Evolutionary conservation across 2,113 vertebrate species (phyloP).

Genomic region (Esox niger): DNA sequence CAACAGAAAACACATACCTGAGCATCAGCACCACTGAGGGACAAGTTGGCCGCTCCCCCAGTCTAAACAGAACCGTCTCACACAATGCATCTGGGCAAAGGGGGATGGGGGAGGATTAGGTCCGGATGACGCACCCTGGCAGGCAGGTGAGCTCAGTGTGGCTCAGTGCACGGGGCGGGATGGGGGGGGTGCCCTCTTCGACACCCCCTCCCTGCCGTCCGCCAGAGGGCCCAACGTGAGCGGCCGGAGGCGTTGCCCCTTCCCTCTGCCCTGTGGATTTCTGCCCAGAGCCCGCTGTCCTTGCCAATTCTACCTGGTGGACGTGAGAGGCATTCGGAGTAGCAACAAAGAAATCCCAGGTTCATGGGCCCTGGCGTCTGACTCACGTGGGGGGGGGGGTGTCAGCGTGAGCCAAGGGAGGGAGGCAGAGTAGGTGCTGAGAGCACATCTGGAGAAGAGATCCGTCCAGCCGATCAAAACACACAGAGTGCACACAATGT

Average conservation of each 20-base stretch:
- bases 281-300: conserved; percentile 26
- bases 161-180: not conserved
- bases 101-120: conserved; percentile 33
- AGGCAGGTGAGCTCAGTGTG: conserved; percentile 37
- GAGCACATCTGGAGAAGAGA: conserved; percentile 31
- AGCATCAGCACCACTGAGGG: not conserved
- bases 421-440: conserved; percentile 13
- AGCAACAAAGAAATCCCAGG: not conserved
- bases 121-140: conserved; percentile 44
- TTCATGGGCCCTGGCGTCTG: not conserved
- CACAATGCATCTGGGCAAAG: conserved; percentile 11
- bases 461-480: not conserved
- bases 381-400: not conserved
- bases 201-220: conserved; percentile 21
- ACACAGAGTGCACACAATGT: not conserved
- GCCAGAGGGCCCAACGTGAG: conserved; percentile 30
- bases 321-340: conserved; percentile 38
- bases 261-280: conserved; percentile 10
- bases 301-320: conserved; percentile 22
- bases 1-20: conserved; percentile 3
- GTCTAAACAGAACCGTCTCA: not conserved
- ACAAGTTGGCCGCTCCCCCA: not conserved
- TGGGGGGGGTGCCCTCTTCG: conserved; percentile 10
- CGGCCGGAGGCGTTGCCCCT: conserved; percentile 11
- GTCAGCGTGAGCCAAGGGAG: not conserved